Percentiles rank a stretch among this genome's conserved stretches.
phyloP scores from a whole-genome alignment of 2,113 vertebrate genomes.

The Cathartes aura region DNA sequence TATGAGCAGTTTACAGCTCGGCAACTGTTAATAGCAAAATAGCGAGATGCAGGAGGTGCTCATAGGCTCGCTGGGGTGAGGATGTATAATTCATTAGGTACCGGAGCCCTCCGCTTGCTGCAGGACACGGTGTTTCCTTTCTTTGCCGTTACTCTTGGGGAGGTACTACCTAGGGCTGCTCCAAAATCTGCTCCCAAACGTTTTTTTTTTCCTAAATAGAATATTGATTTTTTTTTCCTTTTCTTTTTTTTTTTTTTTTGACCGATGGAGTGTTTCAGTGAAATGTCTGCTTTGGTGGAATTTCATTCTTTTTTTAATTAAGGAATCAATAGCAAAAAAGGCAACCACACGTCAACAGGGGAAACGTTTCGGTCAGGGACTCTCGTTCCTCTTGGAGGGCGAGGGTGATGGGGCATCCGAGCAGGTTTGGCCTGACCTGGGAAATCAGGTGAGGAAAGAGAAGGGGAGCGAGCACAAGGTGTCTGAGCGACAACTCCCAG shows the following conservation, averaged over 20 bases:
- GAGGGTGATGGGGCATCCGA: background rate
- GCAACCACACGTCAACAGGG: background rate
- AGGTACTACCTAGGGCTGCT: background rate
- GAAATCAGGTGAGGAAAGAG: background rate
- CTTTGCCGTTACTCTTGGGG: background rate
- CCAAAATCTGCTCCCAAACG: background rate
- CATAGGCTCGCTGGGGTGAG: background rate
- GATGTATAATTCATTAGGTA: background rate
- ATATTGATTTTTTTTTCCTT: background rate
- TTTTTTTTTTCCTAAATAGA: background rate
- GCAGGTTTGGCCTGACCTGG: background rate
- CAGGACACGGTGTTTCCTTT: background rate
- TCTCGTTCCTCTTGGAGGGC: background rate
- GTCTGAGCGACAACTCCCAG: background rate
- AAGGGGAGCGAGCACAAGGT: background rate
- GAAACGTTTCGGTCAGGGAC: background rate
- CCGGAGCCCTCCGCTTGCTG: background rate
- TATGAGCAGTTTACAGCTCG: background rate
- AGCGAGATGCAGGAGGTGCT: background rate
- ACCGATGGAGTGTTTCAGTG: background rate
- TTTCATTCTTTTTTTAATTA: slow-evolving; percentile 32
- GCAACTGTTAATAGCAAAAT: background rate
- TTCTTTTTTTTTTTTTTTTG: background rate
- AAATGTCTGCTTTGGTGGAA: background rate
- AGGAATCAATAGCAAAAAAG: background rate